Evolutionary conservation across 2,888 invertebrate species (phyloP), one percentile per base, ranked within the genome.

Genomic region (Didymodactylos carnosus): DNA sequence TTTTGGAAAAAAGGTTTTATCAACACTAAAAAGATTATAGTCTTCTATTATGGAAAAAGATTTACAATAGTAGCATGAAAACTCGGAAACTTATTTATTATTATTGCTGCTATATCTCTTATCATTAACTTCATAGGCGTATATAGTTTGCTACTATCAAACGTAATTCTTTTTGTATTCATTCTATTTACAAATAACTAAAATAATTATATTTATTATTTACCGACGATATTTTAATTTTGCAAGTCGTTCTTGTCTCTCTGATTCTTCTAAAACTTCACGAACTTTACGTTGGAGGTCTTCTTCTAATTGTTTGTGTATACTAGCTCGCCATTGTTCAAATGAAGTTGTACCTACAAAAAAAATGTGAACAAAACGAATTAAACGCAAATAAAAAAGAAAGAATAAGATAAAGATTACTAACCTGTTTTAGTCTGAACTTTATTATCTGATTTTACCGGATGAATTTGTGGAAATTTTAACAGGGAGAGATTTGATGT

Each of bases 271-370:
- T 69, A 82, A 77, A 3, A 81, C 81, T 43, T 81, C 81, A 23
- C 81, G 77, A 4, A 82, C 82, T 46, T 81, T 77, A 75, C 78
- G 78, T 51, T 80, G 79, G 41, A 82, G 77, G 69, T 82, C 82
- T 19, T 78, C 79, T 76, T 82, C 82, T 78, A 82, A 81, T 8
- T 76, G 19, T 49, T 16, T 72, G 25, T 62, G 62, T 25, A 76
- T 41, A 29, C 40, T 75, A 16, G 41, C 49, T 23, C 70, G 43
- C 75, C 75, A 76, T 41, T 51, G 51, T 35, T 62, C 62, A 35
- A 35, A 62, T 5, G 62, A n/a, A 19, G 29, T 35, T 2, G 62
- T n/a, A 62, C n/a, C 62, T 62, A 62, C 19, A 51, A 5, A 53
- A 25, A 29, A 3, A 13, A n/a, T n/a, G n/a, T n/a, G n/a, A n/a